Base-by-base conservation (phyloP, 2,113 vertebrate genomes). In the Myrmecobius fasciatus region DNA sequence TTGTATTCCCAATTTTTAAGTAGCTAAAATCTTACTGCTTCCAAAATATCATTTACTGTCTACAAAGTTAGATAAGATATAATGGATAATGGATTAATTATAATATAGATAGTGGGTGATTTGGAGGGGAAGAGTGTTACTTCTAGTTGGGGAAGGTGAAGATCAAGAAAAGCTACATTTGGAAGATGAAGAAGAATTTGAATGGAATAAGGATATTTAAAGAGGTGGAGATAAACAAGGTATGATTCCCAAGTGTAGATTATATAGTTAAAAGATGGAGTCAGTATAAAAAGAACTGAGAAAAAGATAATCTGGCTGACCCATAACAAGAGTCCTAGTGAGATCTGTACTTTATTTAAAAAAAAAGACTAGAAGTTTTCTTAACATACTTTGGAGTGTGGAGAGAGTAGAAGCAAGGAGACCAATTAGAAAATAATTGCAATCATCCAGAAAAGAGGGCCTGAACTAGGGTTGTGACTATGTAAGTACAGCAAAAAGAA, bases 31-130 rank as follows among this genome's bases (percentile, higher is more conserved):
- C 83, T 91, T 60, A 6, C 22, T 47, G 11, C 0, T 54, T 36
- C 1, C 0, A 7, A 6, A 91, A 31, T 54, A 48, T 0, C 0
- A 7, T 92, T 56, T 94, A 26, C 94, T 53, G 60, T 88, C 11
- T 51, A 36, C 47, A 26, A 97, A 89, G 93, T 36, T 28, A 31
- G 93, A 89, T 83, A 31, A 10, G 51, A 49, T 36, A 67, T 67
- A 67, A 67, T 67, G 60, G 31, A 36, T 36, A 67, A 67, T 67
- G 60, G 60, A 75, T 75, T 75, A 43, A 17, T 2, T 43, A 75
- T 75, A 75, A 43, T 22, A 43, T 75, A 75, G 67, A 43, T 6
- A n/a, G 9, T 43, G n/a, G 36, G 0, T 22, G 36, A 75, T 75
- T 14, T 75, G 14, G 1, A 14, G 60, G 36, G 14, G 5, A n/a